A percentile compares a stretch with the other conserved stretches of the same genome.
Conservation (phyloP, 2,888 invertebrate species). For the Agrilus biguttatus region DNA sequence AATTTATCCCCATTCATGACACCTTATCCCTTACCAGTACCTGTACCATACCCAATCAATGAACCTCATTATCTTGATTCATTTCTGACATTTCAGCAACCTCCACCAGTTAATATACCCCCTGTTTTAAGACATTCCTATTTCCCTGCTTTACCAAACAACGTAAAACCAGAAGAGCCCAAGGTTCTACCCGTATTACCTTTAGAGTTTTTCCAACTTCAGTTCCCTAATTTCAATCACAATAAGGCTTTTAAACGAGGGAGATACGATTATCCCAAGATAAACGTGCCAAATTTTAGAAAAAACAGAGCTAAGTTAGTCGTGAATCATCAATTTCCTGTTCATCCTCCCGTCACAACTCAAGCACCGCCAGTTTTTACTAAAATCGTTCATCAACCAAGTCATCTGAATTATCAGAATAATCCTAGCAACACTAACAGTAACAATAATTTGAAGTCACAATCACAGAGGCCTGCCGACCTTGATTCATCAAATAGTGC, state of each 20-base stretch:
- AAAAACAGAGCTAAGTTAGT: too few relatives aligned
- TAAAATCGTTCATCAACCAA: slow-evolving; percentile 8
- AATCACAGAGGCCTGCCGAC: slow-evolving; percentile 11
- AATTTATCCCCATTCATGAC: slow-evolving; percentile 10
- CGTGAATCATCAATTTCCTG: too few relatives aligned
- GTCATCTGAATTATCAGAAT: slow-evolving; percentile 8
- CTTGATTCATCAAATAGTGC: slow-evolving; percentile 7
- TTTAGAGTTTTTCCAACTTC: too few relatives aligned
- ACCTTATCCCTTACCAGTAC: slow-evolving; percentile 13
- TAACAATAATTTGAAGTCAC: slow-evolving; percentile 9
- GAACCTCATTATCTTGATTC: slow-evolving; percentile 15
- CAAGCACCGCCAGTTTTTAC: slow-evolving; percentile 8
- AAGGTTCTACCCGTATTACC: too few relatives aligned
- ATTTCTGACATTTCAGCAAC: slow-evolving; percentile 9
- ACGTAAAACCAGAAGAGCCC: too few relatives aligned
- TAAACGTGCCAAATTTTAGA: too few relatives aligned
- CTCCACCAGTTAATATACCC: slow-evolving; percentile 14
- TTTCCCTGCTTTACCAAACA: too few relatives aligned
- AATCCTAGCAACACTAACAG: slow-evolving; percentile 2
- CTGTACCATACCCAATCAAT: slow-evolving; percentile 33
- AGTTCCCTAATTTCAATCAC: too few relatives aligned
- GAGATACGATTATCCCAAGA: too few relatives aligned
- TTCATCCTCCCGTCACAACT: slow-evolving; percentile 3
- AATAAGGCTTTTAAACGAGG: too few relatives aligned
- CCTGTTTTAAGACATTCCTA: not conserved